Conservation (phyloP, 2,888 invertebrate species). For the Cynaeus angustus region DNA sequence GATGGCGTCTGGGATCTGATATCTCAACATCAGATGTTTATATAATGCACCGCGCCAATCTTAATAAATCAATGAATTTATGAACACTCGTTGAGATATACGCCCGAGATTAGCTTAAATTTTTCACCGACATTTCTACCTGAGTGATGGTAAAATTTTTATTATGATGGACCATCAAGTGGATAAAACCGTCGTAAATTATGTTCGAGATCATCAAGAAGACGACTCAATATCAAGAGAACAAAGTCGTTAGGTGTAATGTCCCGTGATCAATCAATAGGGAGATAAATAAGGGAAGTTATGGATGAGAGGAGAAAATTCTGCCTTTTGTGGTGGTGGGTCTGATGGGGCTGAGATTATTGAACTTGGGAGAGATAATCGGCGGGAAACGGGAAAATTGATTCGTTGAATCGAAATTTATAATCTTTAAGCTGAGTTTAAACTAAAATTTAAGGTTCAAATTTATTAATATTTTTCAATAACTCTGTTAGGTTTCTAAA, state of each 20-base stretch:
- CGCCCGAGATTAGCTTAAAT: conserved; percentile 10
- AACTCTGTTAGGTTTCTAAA: no score
- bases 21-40: conserved; percentile 16
- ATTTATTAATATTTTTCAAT: no score
- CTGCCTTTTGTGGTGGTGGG: no score
- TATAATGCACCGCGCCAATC: conserved; percentile 23
- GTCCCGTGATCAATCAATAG: conserved; percentile 56
- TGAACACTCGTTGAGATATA: conserved; percentile 24
- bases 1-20: conserved; percentile 6
- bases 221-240: conserved; percentile 43
- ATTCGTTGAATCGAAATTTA: no score
- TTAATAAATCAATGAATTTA: conserved; percentile 42
- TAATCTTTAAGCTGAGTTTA: no score
- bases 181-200: conserved; percentile 37
- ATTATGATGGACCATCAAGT: conserved; percentile 36
- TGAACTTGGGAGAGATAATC: no score
- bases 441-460: no score
- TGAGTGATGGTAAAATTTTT: conserved; percentile 37
- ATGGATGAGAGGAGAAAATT: conserved; percentile 21
- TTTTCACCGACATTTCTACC: conserved; percentile 26
- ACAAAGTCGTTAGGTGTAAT: conserved; percentile 58
- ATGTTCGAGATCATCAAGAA: conserved; percentile 39
- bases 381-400: no score
- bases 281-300: conserved; percentile 50
- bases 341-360: no score